These are phyloP conservation scores for Tapera naevia DNA, from an alignment of 2,797 vertebrate genomes.

Conservation along the genomic window DNA sequence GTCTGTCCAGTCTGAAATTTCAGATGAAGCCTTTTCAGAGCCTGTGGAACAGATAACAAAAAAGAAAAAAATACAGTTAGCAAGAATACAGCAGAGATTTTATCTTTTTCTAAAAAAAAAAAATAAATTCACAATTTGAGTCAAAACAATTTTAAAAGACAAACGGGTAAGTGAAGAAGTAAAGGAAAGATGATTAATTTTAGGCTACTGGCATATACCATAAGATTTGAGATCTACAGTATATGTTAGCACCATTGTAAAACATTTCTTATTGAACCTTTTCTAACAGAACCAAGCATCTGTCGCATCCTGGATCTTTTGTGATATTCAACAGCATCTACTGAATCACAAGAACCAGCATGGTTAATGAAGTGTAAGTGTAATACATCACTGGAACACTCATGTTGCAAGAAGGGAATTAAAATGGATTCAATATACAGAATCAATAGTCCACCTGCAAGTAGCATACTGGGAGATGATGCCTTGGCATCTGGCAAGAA, in stretches of 20 bases:
- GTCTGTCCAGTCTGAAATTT: slow-evolving; percentile 86
- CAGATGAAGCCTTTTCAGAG: slow-evolving; percentile 91
- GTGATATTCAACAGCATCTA: background rate
- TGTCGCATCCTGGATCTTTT: background rate
- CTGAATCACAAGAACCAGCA: background rate
- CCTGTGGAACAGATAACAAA: slow-evolving; percentile 77
- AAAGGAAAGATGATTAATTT: background rate
- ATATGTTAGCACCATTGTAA: background rate
- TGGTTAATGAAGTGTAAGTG: background rate
- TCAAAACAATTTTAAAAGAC: background rate
- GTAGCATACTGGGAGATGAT: slow-evolving; percentile 24
- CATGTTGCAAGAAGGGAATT: background rate
- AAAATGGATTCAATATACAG: background rate
- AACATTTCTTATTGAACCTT: background rate
- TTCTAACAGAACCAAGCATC: background rate
- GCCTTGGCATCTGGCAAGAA: background rate
- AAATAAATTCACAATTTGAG: background rate
- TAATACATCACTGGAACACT: slow-evolving; percentile 1
- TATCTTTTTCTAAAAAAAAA: background rate
- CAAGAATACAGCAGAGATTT: background rate
- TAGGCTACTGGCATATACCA: background rate
- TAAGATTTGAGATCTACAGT: background rate
- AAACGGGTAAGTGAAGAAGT: background rate
- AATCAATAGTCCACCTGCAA: slow-evolving; percentile 10
- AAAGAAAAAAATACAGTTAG: slow-evolving; percentile 62